Base-by-base conservation (phyloP, 2,888 invertebrate species). In the Lepidocyrtinus sp. region DNA sequence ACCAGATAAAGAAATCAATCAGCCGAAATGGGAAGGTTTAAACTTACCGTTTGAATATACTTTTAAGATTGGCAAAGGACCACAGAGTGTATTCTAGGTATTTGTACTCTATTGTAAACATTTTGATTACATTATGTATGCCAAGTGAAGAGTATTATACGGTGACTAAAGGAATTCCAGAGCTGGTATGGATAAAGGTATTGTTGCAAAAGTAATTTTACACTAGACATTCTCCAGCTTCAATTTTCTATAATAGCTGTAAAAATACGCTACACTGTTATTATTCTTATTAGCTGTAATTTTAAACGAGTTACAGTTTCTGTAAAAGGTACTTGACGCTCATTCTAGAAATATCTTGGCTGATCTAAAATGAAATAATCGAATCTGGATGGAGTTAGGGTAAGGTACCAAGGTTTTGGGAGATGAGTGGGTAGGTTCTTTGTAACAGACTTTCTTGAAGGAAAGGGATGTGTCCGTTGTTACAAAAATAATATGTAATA, bases 1-100 rank as follows among this genome's bases (percentile, higher is more conserved):
- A 71, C 71, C 59, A 71, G 71, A 71, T 76, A 76, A 75, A 76
- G 76, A 71, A 76, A 71, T 71, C 65, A 59, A 76, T 76, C 65
- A 65, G 25, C 21, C n/a, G 63, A 71, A 76, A 65, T 59, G 17
- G 71, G 45, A 70, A 70, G 75, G 46, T n/a, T n/a, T n/a, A n/a
- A n/a, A n/a, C n/a, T n/a, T n/a, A n/a, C n/a, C n/a, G n/a, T n/a
- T n/a, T n/a, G n/a, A n/a, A n/a, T n/a, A n/a, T n/a, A n/a, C n/a
- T n/a, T n/a, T n/a, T n/a, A n/a, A n/a, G n/a, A n/a, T n/a, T n/a
- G n/a, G n/a, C n/a, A n/a, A n/a, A n/a, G n/a, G n/a, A n/a, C n/a
- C n/a, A n/a, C n/a, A n/a, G n/a, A n/a, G n/a, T n/a, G n/a, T n/a
- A n/a, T n/a, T n/a, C n/a, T n/a, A n/a, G n/a, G n/a, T n/a, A n/a